phyloP scores from a whole-genome alignment of 2,888 invertebrate species.

The Epinotia demarniana region DNA sequence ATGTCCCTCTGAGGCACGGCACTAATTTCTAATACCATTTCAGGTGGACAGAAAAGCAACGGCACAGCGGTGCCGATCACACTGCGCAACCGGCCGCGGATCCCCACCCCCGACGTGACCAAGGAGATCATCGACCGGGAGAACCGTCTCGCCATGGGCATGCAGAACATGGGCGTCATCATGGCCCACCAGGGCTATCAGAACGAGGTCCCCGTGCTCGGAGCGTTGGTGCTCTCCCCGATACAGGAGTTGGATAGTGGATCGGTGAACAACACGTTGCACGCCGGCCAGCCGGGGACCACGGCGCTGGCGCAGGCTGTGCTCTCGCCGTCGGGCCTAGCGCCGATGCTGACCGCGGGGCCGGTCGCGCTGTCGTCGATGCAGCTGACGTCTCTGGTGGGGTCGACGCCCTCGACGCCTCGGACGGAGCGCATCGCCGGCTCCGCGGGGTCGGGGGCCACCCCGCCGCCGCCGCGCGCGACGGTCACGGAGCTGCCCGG shows the following conservation, averaged over 20 bases:
- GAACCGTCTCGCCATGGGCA: constrained; percentile 84
- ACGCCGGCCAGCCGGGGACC: constrained; percentile 89
- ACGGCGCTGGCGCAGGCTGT: constrained; percentile 92
- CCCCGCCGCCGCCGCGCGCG: constrained; percentile 55
- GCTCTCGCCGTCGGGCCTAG: constrained; percentile 85
- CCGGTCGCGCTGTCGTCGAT: constrained; percentile 83
- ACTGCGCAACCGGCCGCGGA: constrained; percentile 92
- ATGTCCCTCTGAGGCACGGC: not conserved
- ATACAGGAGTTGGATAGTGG: constrained; percentile 93
- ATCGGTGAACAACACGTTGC: constrained; percentile 89
- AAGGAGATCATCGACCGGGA: constrained; percentile 91
- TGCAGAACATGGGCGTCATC: constrained; percentile 86
- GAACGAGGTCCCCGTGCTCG: constrained; percentile 89
- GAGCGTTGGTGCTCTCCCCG: constrained; percentile 91
- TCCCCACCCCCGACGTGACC: constrained; percentile 94
- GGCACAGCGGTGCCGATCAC: constrained; percentile 87
- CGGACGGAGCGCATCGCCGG: constrained; percentile 61
- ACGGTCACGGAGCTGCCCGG: constrained; percentile 61
- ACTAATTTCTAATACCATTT: constrained; percentile 22
- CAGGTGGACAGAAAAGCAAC: constrained; percentile 88
- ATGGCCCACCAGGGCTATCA: constrained; percentile 87
- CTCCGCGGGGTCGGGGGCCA: constrained; percentile 47
- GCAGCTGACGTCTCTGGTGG: constrained; percentile 83
- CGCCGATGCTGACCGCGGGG: constrained; percentile 75
- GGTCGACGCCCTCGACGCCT: constrained; percentile 80